phyloP scores from a whole-genome alignment of 1,140 invertebrate species.

The Apis dorsata region DNA sequence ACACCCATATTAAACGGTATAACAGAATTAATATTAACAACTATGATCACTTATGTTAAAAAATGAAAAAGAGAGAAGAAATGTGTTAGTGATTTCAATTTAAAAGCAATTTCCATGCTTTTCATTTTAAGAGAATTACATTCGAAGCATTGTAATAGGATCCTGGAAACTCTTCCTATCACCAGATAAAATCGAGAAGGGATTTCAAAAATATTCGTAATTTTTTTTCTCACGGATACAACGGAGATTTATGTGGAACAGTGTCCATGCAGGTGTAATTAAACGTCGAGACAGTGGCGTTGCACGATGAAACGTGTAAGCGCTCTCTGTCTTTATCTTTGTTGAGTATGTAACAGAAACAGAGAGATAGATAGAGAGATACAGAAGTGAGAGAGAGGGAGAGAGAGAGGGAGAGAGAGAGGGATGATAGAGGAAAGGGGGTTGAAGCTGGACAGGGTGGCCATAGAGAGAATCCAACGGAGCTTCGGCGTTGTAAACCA shows the following conservation, averaged over 20 bases:
- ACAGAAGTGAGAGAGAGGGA: neutral
- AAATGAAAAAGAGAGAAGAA: neutral
- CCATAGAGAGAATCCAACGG: slow-evolving; percentile 59
- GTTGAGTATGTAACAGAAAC: neutral
- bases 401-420: neutral
- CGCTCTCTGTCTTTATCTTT: slow-evolving; percentile 49
- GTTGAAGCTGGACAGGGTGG: slow-evolving; percentile 36
- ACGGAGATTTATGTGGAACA: slow-evolving; percentile 13
- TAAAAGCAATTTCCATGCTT: slow-evolving; percentile 9
- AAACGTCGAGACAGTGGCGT: slow-evolving; percentile 41
- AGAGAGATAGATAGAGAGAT: neutral
- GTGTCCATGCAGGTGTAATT: slow-evolving; percentile 57
- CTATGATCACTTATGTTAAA: neutral
- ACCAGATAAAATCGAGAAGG: neutral
- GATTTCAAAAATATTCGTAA: slow-evolving; percentile 21
- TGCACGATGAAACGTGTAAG: slow-evolving; percentile 61
- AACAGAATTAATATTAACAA: neutral
- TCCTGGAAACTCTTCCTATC: slow-evolving; percentile 15
- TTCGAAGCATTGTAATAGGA: slow-evolving; percentile 1
- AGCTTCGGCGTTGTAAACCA: slow-evolving; percentile 67
- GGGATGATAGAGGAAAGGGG: neutral
- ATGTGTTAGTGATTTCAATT: neutral
- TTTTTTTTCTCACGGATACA: neutral
- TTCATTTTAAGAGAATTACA: slow-evolving; percentile 13
- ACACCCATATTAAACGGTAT: no score